phyloP scores from a whole-genome alignment of 2,888 invertebrate species.

The Eupithecia insigniata region DNA sequence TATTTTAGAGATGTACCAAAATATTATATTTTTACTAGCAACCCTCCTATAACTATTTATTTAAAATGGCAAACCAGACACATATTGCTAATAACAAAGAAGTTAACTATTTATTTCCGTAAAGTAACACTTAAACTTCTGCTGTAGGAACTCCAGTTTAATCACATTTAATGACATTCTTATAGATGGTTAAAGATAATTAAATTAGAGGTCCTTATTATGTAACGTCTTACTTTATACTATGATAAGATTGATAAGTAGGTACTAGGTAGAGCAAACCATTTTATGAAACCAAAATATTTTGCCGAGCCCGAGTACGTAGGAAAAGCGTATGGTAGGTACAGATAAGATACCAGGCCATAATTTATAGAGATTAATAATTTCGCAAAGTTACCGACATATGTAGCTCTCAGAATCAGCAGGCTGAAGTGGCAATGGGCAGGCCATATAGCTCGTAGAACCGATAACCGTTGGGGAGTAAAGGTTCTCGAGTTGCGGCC shows the following conservation, averaged over 20 bases:
- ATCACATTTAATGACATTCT: background rate
- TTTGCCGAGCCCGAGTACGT: background rate
- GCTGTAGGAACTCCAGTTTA: background rate
- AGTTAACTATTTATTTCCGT: background rate
- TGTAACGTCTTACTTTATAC: no score
- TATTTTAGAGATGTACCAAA: background rate
- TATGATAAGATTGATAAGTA: background rate
- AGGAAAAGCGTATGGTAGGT: background rate
- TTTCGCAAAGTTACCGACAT: no score
- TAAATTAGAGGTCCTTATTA: no score
- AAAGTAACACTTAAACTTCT: background rate
- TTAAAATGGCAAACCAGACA: no score
- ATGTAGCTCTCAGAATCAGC: no score
- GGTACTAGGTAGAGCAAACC: background rate
- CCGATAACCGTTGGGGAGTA: no score
- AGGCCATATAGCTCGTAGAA: no score
- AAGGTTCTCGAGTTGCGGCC: no score
- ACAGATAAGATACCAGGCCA: background rate
- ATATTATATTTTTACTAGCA: slow-evolving; percentile 5
- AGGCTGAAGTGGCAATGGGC: no score
- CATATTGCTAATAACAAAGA: no score
- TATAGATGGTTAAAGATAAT: background rate
- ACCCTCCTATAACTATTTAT: background rate
- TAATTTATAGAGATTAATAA: background rate
- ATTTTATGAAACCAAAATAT: background rate